These are phyloP conservation scores for Philopotamus ludificatus DNA, from an alignment of 1,140 invertebrate species.

Conservation along the genomic window DNA sequence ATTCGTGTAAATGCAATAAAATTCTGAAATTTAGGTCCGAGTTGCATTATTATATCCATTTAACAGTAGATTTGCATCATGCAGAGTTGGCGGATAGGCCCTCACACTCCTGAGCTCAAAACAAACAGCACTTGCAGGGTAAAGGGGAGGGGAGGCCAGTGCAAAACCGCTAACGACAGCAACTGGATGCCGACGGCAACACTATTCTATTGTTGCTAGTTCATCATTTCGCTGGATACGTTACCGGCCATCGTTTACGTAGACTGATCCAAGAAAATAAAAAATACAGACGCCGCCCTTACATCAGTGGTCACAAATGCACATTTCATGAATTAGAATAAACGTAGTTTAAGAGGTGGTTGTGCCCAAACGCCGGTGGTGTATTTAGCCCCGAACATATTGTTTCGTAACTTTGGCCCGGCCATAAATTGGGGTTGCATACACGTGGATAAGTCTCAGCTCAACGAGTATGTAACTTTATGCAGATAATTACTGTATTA, in stretches of 20 bases:
- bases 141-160: neutral
- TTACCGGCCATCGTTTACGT: no score
- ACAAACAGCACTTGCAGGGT: constrained; percentile 22
- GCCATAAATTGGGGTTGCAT: constrained; percentile 36
- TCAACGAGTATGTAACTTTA: constrained; percentile 25
- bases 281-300: no score
- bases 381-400: constrained; percentile 29
- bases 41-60: constrained; percentile 29
- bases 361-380: constrained; percentile 14
- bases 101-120: constrained; percentile 10
- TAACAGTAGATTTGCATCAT: constrained; percentile 23
- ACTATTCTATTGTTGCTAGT: constrained; percentile 13
- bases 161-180: constrained; percentile 6
- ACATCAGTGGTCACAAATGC: no score
- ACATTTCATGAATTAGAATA: neutral
- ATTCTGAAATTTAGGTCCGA: no score
- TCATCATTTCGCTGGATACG: constrained; percentile 10
- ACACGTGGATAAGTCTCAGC: constrained; percentile 30
- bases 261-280: no score
- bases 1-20: no score
- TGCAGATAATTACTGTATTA: constrained; percentile 27
- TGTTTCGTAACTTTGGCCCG: constrained; percentile 30
- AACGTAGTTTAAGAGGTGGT: constrained; percentile 9
- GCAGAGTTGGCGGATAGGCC: constrained; percentile 5
- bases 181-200: neutral